phyloP scores from a whole-genome alignment of 2,113 vertebrate species.

The Piprites chloris region DNA sequence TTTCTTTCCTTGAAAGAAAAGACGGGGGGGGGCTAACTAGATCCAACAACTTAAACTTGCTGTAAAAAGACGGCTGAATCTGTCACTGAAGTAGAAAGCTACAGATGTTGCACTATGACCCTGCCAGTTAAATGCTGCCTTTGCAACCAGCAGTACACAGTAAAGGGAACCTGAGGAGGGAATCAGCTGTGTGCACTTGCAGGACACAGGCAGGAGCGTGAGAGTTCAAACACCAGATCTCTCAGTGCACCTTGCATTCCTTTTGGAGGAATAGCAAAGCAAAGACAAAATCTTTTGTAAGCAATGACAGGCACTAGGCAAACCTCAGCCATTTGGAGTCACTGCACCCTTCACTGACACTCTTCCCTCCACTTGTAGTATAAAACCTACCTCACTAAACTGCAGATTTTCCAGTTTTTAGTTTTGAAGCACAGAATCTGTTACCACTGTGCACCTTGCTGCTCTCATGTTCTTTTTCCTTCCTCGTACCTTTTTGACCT shows the following conservation, averaged over 20 bases:
- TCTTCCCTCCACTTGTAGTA: background rate
- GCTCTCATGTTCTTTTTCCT: background rate
- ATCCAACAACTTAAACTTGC: background rate
- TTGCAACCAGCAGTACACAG: background rate
- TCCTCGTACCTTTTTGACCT: background rate
- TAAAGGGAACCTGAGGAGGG: background rate
- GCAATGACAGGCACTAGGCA: background rate
- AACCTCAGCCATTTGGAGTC: background rate
- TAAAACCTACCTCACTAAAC: background rate
- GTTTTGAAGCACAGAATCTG: background rate
- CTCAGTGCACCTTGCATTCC: background rate
- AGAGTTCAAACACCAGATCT: background rate
- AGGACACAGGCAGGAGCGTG: background rate
- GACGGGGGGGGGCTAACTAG: rapidly evolving
- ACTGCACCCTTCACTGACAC: background rate
- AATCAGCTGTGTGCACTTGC: background rate
- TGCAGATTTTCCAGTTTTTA: background rate
- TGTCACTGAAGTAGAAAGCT: background rate
- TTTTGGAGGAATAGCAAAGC: background rate
- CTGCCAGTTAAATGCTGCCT: background rate
- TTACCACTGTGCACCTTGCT: background rate
- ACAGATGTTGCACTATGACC: background rate
- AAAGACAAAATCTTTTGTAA: background rate
- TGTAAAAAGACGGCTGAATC: background rate
- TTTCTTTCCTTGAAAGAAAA: background rate